Percentiles rank a stretch among this genome's conserved stretches.
Evolutionary conservation across 1,140 invertebrate genomes (phyloP).

Genomic region (Trachelipus rathkii): DNA sequence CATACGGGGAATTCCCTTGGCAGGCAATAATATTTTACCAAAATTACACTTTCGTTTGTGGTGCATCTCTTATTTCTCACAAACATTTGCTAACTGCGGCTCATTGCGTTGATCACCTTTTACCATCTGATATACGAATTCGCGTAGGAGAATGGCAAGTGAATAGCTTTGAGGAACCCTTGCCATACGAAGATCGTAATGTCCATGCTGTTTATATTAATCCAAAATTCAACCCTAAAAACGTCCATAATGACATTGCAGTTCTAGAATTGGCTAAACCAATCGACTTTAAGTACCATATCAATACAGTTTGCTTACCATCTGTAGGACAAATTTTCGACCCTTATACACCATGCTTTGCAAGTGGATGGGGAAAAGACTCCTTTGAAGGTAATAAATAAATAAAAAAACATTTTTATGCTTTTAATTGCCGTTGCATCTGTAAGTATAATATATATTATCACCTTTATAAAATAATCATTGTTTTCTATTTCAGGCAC

Average conservation of each 20-base stretch:
- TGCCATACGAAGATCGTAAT: conserved; percentile 48
- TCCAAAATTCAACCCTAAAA: conserved; percentile 52
- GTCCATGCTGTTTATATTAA: conserved; percentile 48
- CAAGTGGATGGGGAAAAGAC: conserved; percentile 77
- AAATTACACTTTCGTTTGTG: conserved; percentile 49
- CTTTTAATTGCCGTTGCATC: no score
- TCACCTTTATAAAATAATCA: no score
- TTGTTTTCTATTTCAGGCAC: no score
- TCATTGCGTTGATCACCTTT: conserved; percentile 51
- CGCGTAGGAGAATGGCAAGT: conserved; percentile 57
- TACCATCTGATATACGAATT: conserved; percentile 50
- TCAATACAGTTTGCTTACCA: conserved; percentile 57
- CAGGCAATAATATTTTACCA: conserved; percentile 24
- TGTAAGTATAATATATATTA: no score
- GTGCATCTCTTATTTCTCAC: conserved; percentile 55
- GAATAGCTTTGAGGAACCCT: conserved; percentile 47
- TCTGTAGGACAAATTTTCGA: background rate
- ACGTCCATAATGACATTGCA: conserved; percentile 59
- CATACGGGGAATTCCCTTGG: conserved; percentile 21
- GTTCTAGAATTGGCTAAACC: conserved; percentile 53
- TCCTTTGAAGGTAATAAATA: no score
- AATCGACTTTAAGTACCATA: conserved; percentile 50
- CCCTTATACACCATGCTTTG: conserved; percentile 57
- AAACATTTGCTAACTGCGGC: conserved; percentile 56
- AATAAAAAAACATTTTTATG: no score